Evolutionary conservation across 2,797 vertebrate genomes (phyloP).

Genomic region (Smutsia gigantea): DNA sequence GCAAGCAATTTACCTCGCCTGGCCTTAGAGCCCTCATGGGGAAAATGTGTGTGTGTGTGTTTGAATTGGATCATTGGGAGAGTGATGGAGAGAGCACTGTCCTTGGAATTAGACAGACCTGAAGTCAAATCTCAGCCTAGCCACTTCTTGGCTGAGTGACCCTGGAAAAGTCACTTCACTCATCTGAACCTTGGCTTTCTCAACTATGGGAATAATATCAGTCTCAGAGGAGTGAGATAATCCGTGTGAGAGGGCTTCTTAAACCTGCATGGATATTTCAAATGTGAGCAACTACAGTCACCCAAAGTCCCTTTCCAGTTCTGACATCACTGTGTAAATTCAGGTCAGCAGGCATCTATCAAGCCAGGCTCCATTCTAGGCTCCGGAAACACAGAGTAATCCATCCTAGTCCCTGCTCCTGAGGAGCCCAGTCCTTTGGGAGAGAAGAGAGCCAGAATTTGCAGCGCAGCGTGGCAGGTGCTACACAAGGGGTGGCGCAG

Average conservation of each 20-base stretch:
- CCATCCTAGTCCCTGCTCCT: background rate
- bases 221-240: background rate
- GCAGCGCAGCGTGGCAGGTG: background rate
- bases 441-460: background rate
- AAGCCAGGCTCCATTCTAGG: background rate
- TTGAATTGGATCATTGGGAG: background rate
- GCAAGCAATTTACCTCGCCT: background rate
- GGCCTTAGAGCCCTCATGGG: background rate
- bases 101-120: background rate
- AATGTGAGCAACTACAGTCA: background rate
- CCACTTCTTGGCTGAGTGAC: background rate
- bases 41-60: background rate
- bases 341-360: background rate
- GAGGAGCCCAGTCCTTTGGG: background rate
- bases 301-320: background rate
- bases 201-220: background rate
- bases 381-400: background rate
- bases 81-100: background rate
- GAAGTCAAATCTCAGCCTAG: background rate
- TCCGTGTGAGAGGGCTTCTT: background rate
- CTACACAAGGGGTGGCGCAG: background rate
- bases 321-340: background rate
- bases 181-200: background rate
- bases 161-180: slow-evolving; percentile 6
- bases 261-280: background rate